Percentiles rank a stretch among this genome's conserved stretches.
Conservation (phyloP, 2,888 invertebrate genomes). For the Agrotis clavis region DNA sequence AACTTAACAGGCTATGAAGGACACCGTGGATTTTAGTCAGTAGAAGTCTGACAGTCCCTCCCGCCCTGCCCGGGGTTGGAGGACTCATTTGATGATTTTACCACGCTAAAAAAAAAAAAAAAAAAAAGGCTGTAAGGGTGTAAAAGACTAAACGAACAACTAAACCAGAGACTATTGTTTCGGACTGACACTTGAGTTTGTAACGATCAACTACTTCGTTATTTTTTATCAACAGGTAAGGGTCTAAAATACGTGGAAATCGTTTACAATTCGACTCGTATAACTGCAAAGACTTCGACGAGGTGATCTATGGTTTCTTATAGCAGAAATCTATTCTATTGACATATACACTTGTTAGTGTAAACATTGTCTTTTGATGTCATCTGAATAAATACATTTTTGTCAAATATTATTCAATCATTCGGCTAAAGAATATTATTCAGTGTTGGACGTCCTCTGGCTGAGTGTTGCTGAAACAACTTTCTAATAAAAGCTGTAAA, state of each 20-base stretch:
- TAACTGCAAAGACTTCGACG: neutral
- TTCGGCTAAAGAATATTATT: neutral
- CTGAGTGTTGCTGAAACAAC: neutral
- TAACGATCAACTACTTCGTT: neutral
- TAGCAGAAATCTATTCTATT: neutral
- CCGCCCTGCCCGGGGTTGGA: no score
- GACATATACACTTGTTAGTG: neutral
- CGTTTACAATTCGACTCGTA: neutral
- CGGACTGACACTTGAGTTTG: neutral
- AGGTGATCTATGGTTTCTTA: neutral
- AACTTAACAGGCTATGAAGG: no score
- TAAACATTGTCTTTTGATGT: neutral
- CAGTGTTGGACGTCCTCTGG: neutral
- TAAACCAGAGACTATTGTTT: no score
- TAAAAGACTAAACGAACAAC: no score
- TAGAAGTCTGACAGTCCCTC: no score
- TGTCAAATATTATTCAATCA: neutral
- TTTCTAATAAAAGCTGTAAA: neutral
- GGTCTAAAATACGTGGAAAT: neutral
- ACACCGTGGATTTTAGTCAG: no score
- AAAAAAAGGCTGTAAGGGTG: no score
- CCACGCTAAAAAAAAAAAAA: no score
- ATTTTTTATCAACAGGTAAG: neutral
- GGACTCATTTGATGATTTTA: no score
- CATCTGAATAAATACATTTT: neutral